Evolutionary conservation across 2,888 invertebrate genomes (phyloP), one percentile per base, ranked within the genome.

Genomic region (Cylloceria caligata): DNA sequence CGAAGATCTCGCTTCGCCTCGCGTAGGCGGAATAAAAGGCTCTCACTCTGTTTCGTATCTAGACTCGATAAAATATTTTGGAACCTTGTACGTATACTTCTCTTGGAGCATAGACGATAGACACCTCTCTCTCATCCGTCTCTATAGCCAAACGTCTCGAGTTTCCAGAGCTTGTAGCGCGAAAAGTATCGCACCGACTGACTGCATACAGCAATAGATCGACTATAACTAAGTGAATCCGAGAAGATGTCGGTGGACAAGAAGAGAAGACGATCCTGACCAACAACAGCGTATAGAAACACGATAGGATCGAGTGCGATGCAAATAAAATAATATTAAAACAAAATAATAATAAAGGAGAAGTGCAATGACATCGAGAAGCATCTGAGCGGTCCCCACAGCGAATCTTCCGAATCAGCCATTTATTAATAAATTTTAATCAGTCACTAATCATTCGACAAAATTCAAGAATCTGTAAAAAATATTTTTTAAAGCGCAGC

Each of bases 21-120:
- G 83, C 80, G 88, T 88, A 86, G 88, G 88, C 81, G 84, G 83
- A 84, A 87, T 87, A 86, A 88, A 88, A 88, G 82, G 60, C 52
- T 57, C 39, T 68, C n/a, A 42, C 64, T n/a, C 47, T 57, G 65
- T 71, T 64, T 62, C n/a, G 71, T 47, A 71, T 65, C 52, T 60
- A 60, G 34, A 13, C 21, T 49, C 77, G 85, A 75, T 82, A 82
- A 87, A 83, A 86, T 86, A 88, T 86, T 86, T 78, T 77, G 83
- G 77, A 83, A 81, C 80, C 57, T 16, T 39, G 36, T 45, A 42
- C 13, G n/a, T 47, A 30, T 52, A 27, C 39, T 52, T n/a, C 39
- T 52, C 36, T 55, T 6, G 42, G 24, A 71, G 39, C 52, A 30
- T 42, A 39, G 16, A 60, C 67, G 83, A 83, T 81, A 81, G 77